Base-by-base conservation (phyloP, 64 coral and sea anemone species). In the Montipora efflorescens region DNA sequence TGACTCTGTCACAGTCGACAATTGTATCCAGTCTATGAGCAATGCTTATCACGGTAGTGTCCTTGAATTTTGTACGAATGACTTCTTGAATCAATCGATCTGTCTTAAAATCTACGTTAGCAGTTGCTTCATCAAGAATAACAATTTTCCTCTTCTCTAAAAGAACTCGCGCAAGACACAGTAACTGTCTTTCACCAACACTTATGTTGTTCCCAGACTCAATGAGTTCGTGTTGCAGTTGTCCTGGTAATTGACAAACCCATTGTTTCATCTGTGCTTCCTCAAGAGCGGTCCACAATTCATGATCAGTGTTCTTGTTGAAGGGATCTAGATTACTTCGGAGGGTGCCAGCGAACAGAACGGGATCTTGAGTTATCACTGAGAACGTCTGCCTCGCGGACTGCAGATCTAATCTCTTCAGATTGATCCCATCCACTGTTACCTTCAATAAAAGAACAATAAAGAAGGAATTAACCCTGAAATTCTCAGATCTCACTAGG, bases 21-120 rank as follows among this genome's bases (percentile, higher is more conserved):
- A 96, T 94, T 9, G 92, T 94, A n/a, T 94, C 88, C 59, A 97
- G 77, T 88, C 95, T 91, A 70, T 96, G 95, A 4, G 95, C 95
- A 57, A 96, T 90, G 16, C 87, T 96, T 18, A 96, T 48, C 13
- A 96, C 95, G 50, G 95, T 96, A 7, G 62, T 72, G 1, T 97
- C 71, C 21, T 90, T 88, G 75, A 96, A 91, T 79, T 94, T 81
- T n/a, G 66, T 79, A 52, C 67, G 89, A 78, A 96, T 94, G 5
- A 87, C 73, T 68, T 90, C 88, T 78, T 97, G 88, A 79, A 96
- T 94, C 44, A 90, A 67, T 10, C 66, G 62, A 77, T 91, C 88
- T 8, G 82, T 90, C 72, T 79, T 75, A 57, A 81, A 88, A 64
- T 93, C 91, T 5, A 89, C 95, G 55, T 88, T 92, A 49, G 85